Percentiles rank a stretch among this genome's conserved stretches.
phyloP scores from a whole-genome alignment of 1,140 invertebrate genomes.

The Drosophila kurseongensis region DNA sequence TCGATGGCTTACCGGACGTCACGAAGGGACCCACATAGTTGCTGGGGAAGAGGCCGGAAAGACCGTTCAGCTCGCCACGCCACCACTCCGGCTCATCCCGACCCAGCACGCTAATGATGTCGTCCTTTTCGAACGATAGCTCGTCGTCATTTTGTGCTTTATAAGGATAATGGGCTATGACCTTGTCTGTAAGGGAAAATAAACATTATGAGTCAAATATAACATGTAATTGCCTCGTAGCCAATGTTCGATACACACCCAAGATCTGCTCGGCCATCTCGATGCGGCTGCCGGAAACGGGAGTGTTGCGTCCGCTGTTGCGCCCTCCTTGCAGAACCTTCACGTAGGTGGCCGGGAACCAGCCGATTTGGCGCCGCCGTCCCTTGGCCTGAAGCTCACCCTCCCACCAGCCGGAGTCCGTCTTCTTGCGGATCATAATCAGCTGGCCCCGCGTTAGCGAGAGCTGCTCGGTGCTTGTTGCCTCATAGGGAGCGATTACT shows the following conservation, averaged over 20 bases:
- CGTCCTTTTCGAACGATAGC: conserved; percentile 96
- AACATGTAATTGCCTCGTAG: not conserved
- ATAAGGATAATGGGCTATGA: conserved; percentile 96
- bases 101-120: conserved; percentile 95
- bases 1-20: conserved; percentile 83
- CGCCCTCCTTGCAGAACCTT: conserved; percentile 91
- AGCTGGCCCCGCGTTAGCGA: conserved; percentile 96
- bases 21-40: conserved; percentile 91
- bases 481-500: conserved; percentile 94
- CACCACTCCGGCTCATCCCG: conserved; percentile 98
- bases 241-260: conserved; percentile 63
- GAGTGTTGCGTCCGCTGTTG: conserved; percentile 90
- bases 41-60: conserved; percentile 95
- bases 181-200: conserved; percentile 89
- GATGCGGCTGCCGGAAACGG: conserved; percentile 86
- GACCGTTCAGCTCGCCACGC: conserved; percentile 95
- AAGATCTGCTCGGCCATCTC: conserved; percentile 86
- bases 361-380: conserved; percentile 97
- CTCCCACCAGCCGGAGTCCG: conserved; percentile 99
- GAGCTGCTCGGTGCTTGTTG: conserved; percentile 95
- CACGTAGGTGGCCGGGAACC: conserved; percentile 99
- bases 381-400: conserved; percentile 98
- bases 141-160: conserved; percentile 97
- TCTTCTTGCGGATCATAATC: conserved; percentile 98
- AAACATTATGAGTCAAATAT: not conserved